phyloP scores from a whole-genome alignment of 1,140 invertebrate species.

The Laupala kohalensis region DNA sequence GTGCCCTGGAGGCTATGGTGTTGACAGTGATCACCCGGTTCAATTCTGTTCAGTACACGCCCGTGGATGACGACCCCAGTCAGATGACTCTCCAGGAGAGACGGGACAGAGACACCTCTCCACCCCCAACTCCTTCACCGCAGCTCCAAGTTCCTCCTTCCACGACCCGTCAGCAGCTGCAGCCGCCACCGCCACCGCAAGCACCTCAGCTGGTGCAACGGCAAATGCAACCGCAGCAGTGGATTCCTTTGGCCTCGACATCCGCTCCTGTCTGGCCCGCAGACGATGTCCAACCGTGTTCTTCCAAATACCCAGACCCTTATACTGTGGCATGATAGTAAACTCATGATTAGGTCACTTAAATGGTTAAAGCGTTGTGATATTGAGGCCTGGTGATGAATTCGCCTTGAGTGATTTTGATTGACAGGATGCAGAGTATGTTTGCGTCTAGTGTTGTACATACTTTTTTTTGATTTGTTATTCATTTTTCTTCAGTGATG shows the following conservation, averaged over 20 bases:
- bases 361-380: not conserved
- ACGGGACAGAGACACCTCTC: conserved; percentile 13
- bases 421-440: not conserved
- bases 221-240: conserved; percentile 14
- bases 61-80: conserved; percentile 21
- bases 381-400: not conserved
- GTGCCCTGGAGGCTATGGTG: conserved; percentile 20
- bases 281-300: conserved; percentile 42
- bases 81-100: conserved; percentile 20
- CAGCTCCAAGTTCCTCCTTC: conserved; percentile 17
- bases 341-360: not conserved
- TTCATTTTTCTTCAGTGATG: not conserved
- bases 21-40: conserved; percentile 20
- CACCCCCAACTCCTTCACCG: conserved; percentile 18
- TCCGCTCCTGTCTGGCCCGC: conserved; percentile 25
- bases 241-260: not conserved
- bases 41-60: conserved; percentile 19
- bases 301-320: conserved; percentile 38
- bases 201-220: conserved; percentile 9
- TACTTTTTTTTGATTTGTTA: not conserved
- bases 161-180: conserved; percentile 16
- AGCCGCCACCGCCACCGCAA: no score
- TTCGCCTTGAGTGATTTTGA: not conserved
- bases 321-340: conserved; percentile 30
- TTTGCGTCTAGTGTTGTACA: not conserved